These are phyloP conservation scores for Bungarus multicinctus DNA, from an alignment of 2,113 vertebrate species.

Conservation along the genomic window DNA sequence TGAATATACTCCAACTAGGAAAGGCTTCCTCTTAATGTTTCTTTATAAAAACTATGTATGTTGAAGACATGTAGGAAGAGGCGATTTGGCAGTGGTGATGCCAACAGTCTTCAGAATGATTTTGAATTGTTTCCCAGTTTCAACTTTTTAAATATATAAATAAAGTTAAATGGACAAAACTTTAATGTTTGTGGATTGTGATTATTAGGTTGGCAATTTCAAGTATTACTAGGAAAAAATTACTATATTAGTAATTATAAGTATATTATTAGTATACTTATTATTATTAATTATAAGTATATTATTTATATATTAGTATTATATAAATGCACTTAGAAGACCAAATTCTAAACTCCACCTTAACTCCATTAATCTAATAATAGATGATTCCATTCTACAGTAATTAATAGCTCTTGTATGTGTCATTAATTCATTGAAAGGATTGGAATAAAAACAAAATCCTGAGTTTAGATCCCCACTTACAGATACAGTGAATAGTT, in stretches of 20 bases:
- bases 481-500: neutral
- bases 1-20: constrained; percentile 31
- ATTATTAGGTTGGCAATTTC: neutral
- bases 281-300: too few species aligned
- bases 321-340: neutral
- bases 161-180: constrained; percentile 2
- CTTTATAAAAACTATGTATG: neutral
- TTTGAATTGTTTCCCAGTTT: constrained; percentile 41
- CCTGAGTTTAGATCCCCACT: neutral
- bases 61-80: neutral
- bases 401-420: neutral
- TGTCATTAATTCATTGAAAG: neutral
- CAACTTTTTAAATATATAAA: constrained; percentile 11
- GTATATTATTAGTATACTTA: too few species aligned
- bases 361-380: neutral
- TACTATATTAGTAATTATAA: too few species aligned
- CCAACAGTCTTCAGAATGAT: neutral
- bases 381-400: neutral
- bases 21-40: neutral
- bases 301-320: too few species aligned
- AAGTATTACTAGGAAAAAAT: neutral
- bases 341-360: neutral
- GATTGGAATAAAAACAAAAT: neutral
- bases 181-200: constrained; percentile 10
- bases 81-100: neutral